Evolutionary conservation across 2,797 vertebrate genomes (phyloP).

Genomic region (Sebastes trivittatus): DNA sequence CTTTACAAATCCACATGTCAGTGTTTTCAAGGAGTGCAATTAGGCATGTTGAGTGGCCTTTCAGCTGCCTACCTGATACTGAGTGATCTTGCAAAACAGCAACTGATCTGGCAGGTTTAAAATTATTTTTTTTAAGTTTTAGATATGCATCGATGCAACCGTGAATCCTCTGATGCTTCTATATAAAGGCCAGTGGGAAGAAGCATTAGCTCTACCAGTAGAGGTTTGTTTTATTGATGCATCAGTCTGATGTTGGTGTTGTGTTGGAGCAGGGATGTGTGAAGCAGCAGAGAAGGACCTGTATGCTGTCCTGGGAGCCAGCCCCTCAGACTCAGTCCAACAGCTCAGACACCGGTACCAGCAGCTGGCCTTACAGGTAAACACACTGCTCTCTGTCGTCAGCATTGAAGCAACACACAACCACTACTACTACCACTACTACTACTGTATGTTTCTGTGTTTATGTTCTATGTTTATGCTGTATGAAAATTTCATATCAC

Average conservation of each 20-base stretch:
- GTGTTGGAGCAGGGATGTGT: constrained; percentile 50
- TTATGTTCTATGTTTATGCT: background rate
- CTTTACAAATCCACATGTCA: background rate
- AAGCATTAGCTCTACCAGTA: background rate
- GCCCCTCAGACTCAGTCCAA: constrained; percentile 57
- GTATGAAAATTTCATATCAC: too few relatives aligned
- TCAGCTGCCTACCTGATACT: background rate
- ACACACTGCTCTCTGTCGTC: background rate
- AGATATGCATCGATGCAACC: background rate
- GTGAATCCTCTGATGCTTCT: background rate
- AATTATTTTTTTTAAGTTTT: background rate
- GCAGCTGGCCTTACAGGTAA: constrained; percentile 68
- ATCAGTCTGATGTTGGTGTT: background rate
- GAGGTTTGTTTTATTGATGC: background rate
- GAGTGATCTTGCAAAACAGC: background rate
- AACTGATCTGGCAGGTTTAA: background rate
- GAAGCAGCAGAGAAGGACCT: constrained; percentile 51
- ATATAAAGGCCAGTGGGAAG: background rate
- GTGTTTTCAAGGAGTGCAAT: background rate
- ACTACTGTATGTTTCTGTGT: background rate
- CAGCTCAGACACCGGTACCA: constrained; percentile 68
- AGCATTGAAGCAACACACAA: too few relatives aligned
- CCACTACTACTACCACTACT: too few relatives aligned
- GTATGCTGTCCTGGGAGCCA: constrained; percentile 68
- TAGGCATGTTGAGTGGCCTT: background rate